phyloP scores from a whole-genome alignment of 64 coral and sea anemone genomes.

The Orbicella faveolata region DNA sequence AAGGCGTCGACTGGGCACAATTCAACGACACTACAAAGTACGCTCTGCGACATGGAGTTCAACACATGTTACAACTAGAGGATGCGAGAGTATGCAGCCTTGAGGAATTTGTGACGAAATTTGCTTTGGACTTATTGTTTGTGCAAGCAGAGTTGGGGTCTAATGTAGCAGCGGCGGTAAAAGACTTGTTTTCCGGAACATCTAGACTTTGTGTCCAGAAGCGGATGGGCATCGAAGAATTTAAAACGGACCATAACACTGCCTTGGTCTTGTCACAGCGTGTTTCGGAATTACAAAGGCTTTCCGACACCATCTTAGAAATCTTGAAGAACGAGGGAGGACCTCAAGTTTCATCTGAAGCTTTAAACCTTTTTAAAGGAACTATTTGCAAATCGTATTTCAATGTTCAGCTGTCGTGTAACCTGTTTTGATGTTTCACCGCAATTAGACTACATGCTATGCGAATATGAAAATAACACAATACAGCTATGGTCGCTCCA shows the following conservation, averaged over 20 bases:
- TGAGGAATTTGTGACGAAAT: not conserved
- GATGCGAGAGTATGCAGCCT: not conserved
- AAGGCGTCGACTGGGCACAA: not conserved
- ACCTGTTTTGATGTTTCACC: not conserved
- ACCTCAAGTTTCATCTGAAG: not conserved
- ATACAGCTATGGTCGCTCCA: conserved; percentile 11
- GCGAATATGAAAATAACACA: not conserved
- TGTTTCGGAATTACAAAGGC: not conserved
- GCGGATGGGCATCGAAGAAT: not conserved
- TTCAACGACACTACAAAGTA: not conserved
- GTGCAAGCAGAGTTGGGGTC: not conserved
- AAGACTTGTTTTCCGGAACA: not conserved
- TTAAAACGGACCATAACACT: too few relatives aligned
- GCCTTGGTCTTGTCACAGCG: too few relatives aligned
- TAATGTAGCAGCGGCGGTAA: not conserved
- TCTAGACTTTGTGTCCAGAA: not conserved
- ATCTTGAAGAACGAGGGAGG: not conserved
- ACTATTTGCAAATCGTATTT: not conserved
- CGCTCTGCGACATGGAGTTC: too few relatives aligned
- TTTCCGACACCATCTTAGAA: not conserved
- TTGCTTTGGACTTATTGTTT: not conserved
- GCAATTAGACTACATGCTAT: not conserved
- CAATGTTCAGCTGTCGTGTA: not conserved
- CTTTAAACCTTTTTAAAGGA: not conserved
- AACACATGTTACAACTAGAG: not conserved